Conservation (phyloP, 2,888 invertebrate genomes). For the Phymatocera aterrima region DNA sequence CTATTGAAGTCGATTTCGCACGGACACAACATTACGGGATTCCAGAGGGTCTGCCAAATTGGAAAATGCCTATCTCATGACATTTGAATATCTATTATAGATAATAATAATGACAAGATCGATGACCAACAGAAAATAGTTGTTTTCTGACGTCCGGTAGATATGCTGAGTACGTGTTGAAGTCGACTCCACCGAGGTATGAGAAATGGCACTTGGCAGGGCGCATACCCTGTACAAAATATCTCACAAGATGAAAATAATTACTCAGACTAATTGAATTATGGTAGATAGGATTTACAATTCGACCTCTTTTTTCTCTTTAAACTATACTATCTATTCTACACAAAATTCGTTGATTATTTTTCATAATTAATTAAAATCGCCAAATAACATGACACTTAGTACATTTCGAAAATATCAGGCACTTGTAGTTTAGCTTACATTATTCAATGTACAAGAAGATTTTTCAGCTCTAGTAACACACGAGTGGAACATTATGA, state of each 20-base stretch:
- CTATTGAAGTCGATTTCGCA: background rate
- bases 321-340: background rate
- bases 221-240: background rate
- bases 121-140: background rate
- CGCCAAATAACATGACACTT: slow-evolving; percentile 12
- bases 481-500: background rate
- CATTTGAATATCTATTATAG: no score
- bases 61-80: background rate
- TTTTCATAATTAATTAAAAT: background rate
- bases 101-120: background rate
- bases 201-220: background rate
- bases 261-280: slow-evolving; percentile 6
- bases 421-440: slow-evolving; percentile 14
- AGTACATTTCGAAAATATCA: slow-evolving; percentile 18
- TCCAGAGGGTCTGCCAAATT: background rate
- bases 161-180: background rate
- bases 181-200: background rate
- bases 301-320: background rate
- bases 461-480: background rate
- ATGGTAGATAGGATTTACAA: background rate
- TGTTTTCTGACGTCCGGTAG: background rate
- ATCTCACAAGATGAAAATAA: slow-evolving; percentile 6
- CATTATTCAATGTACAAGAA: background rate
- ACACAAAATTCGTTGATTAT: background rate
- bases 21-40: background rate